phyloP scores from a whole-genome alignment of 2,888 invertebrate species.

The Macaria notata region DNA sequence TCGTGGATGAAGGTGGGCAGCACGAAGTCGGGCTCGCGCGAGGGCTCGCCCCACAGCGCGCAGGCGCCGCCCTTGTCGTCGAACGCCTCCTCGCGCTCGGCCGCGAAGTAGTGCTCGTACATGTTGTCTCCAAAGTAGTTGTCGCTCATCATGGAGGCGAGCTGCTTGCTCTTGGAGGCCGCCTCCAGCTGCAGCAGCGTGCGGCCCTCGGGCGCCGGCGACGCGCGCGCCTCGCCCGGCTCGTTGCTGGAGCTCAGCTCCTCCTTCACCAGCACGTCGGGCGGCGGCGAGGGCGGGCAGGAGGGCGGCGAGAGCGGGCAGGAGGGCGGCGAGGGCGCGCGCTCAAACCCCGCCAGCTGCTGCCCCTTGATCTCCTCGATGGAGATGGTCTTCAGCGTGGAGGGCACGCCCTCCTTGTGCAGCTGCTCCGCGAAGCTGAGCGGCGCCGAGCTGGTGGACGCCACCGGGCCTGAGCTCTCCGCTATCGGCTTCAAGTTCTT shows the following conservation, averaged over 20 bases:
- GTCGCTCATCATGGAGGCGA: slow-evolving; percentile 75
- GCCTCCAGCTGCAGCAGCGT: slow-evolving; percentile 58
- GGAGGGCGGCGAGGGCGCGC: no score
- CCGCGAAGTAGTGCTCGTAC: slow-evolving; percentile 74
- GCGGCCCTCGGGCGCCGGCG: no score
- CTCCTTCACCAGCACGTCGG: slow-evolving; percentile 60
- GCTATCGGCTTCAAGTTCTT: slow-evolving; percentile 61
- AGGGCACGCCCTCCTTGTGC: slow-evolving; percentile 30
- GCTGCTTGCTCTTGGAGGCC: slow-evolving; percentile 70
- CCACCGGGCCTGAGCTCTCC: slow-evolving; percentile 51
- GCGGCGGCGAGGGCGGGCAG: no score
- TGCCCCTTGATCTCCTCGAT: slow-evolving; percentile 60
- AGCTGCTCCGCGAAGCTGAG: slow-evolving; percentile 64
- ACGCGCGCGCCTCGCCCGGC: no score
- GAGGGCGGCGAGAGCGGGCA: no score
- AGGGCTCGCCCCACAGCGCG: slow-evolving; percentile 62
- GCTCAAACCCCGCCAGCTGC: slow-evolving; percentile 40
- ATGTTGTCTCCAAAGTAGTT: slow-evolving; percentile 77
- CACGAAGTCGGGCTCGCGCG: slow-evolving; percentile 69
- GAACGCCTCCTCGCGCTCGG: slow-evolving; percentile 68
- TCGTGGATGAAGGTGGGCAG: slow-evolving; percentile 75
- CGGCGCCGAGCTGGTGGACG: slow-evolving; percentile 54
- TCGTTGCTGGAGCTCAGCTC: slow-evolving; percentile 68
- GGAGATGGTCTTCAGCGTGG: slow-evolving; percentile 54
- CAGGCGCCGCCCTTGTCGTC: slow-evolving; percentile 53